A percentile compares a stretch with the other conserved stretches of the same genome.
Conservation (phyloP, 2,888 invertebrate species). For the Aleiodes testaceus region DNA sequence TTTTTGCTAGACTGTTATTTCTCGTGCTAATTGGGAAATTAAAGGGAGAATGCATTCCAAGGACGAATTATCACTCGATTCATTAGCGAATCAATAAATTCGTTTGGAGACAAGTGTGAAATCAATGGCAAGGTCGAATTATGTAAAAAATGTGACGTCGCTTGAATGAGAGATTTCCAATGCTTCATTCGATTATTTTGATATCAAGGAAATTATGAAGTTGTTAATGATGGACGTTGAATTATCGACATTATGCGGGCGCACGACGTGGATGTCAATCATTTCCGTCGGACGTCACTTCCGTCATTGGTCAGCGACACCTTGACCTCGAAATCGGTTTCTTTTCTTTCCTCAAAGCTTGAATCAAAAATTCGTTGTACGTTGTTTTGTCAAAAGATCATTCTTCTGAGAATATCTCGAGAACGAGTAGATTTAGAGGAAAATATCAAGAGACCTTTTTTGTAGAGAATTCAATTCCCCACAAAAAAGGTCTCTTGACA, state of each 20-base stretch:
- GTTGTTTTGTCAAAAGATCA: no score
- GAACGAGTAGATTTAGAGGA: no score
- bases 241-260: not conserved
- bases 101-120: slow-evolving; percentile 4
- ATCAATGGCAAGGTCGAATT: slow-evolving; percentile 10
- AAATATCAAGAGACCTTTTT: no score
- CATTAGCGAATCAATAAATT: slow-evolving; percentile 10
- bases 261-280: slow-evolving; percentile 38
- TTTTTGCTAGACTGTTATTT: not conserved
- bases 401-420: no score
- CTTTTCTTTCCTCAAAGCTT: not conserved
- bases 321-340: slow-evolving; percentile 47
- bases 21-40: not conserved
- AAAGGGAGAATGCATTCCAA: not conserved
- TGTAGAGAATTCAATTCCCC: no score
- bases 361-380: not conserved
- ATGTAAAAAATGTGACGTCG: not conserved
- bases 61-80: slow-evolving; percentile 9
- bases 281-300: slow-evolving; percentile 56
- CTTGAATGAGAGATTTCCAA: no score
- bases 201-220: not conserved
- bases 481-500: no score
- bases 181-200: no score
- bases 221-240: not conserved
- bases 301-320: slow-evolving; percentile 53